Conservation (phyloP, 2,113 vertebrate genomes). For the Saguinus imperator region DNA sequence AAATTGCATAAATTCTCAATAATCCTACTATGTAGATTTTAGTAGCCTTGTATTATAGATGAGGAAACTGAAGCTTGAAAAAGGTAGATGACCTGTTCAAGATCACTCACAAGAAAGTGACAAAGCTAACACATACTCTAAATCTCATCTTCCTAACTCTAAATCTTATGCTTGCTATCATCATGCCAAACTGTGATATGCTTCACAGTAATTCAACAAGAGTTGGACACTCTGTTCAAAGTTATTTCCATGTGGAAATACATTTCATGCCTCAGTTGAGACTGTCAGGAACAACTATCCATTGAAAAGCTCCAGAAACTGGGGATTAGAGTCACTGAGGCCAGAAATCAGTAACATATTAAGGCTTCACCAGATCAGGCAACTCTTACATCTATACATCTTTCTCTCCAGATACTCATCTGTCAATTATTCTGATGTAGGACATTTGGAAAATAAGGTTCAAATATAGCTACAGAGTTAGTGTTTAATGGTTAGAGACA, state of each 20-base stretch:
- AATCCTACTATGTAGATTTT: background rate
- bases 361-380: background rate
- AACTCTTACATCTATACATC: rapidly evolving
- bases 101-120: background rate
- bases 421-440: background rate
- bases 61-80: background rate
- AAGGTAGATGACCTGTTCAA: background rate
- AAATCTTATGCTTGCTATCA: background rate
- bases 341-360: background rate
- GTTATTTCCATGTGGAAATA: background rate
- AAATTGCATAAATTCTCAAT: background rate
- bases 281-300: background rate
- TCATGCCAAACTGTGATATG: background rate
- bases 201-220: background rate
- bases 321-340: background rate
- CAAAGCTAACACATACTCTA: background rate
- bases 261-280: background rate
- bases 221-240: background rate
- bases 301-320: background rate
- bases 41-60: background rate
- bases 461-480: background rate
- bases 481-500: background rate
- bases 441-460: background rate
- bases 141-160: background rate
- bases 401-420: background rate